Evolutionary conservation across 1,140 invertebrate genomes (phyloP).

Genomic region (Meteorus sp.): DNA sequence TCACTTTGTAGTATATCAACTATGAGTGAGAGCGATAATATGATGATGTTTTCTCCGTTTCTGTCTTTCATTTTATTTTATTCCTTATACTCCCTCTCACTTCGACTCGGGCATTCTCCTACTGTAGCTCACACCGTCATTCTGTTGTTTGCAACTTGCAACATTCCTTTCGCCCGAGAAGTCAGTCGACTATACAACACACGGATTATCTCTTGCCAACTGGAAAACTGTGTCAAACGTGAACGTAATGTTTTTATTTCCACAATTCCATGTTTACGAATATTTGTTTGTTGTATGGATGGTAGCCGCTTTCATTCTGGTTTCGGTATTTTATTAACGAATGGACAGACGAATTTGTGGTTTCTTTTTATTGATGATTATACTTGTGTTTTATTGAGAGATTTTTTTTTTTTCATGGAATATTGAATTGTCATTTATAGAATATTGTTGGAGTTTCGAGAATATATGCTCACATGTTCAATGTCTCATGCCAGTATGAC

Average conservation of each 20-base stretch:
- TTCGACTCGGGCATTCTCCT: neutral
- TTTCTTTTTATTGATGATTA: too few species aligned
- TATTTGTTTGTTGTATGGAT: too few species aligned
- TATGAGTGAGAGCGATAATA: neutral
- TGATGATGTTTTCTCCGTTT: neutral
- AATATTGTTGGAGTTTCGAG: too few species aligned
- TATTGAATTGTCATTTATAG: too few species aligned
- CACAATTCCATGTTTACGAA: too few species aligned
- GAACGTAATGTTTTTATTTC: conserved; percentile 12
- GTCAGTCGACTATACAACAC: conserved; percentile 7
- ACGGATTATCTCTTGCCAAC: neutral
- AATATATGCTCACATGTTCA: too few species aligned
- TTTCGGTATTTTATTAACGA: too few species aligned
- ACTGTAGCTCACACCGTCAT: neutral
- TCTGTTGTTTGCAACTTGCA: conserved; percentile 31
- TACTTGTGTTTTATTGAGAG: too few species aligned
- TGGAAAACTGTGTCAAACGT: conserved; percentile 50
- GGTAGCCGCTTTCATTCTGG: too few species aligned
- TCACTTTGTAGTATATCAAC: neutral
- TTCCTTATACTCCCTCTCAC: neutral
- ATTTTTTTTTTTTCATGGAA: too few species aligned
- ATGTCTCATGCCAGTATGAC: too few species aligned
- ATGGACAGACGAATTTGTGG: too few species aligned
- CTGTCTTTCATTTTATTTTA: neutral
- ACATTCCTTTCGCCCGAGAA: conserved; percentile 43